Percentiles rank a stretch among this genome's conserved stretches.
Evolutionary conservation across 2,797 vertebrate species (phyloP).

Genomic region (Cossypha heuglini): DNA sequence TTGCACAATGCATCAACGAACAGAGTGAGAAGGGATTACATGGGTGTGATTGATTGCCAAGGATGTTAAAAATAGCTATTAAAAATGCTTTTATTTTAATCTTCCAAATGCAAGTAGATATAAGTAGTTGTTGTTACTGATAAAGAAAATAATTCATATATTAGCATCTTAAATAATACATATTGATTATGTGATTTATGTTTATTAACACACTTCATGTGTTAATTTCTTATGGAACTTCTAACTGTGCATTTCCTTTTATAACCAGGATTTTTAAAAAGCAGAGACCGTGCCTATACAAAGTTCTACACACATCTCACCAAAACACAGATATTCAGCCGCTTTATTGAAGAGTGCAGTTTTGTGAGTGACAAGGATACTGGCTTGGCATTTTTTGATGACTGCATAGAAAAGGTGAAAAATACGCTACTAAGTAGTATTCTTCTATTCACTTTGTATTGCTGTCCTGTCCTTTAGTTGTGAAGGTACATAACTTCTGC

Average conservation of each 20-base stretch:
- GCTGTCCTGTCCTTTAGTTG: not conserved
- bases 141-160: not conserved
- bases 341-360: constrained; percentile 98
- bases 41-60: not conserved
- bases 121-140: not conserved
- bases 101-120: not conserved
- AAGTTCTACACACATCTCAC: constrained; percentile 95
- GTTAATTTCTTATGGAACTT: not conserved
- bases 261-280: constrained; percentile 91
- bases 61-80: not conserved
- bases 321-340: constrained; percentile 97
- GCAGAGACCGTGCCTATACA: constrained; percentile 92
- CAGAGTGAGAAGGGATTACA: not conserved
- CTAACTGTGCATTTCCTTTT: constrained; percentile 19
- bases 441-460: not conserved
- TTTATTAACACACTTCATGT: not conserved
- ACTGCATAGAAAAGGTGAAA: constrained; percentile 96
- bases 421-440: not conserved
- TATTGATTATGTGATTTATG: not conserved
- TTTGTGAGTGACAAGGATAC: constrained; percentile 99
- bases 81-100: not conserved
- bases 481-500: not conserved
- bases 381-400: constrained; percentile 96
- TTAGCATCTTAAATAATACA: not conserved
- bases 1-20: not conserved